Evolutionary conservation across 2,888 invertebrate species (phyloP), one percentile per base, ranked within the genome.

Genomic region (Rhodophaea formosa): DNA sequence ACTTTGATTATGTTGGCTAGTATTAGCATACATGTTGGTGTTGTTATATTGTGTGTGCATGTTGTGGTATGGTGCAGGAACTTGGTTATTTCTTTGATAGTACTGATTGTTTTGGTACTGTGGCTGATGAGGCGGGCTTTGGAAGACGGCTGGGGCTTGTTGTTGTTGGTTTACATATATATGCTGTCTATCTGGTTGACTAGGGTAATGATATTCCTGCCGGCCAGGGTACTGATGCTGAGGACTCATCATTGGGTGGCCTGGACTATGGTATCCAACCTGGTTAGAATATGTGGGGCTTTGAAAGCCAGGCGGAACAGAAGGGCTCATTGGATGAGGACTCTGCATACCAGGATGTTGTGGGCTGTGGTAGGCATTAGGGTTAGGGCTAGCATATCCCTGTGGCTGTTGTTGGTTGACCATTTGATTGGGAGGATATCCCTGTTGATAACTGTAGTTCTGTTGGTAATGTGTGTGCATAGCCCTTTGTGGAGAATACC

Each of bases 211-310:
- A 68, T 83, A 87, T 8, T 90, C 89, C 64, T 84, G 88, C 47
- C 86, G 77, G 14, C 76, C 74, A 1, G 77, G 70, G 60, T 80
- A 86, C n/a, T 64, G 74, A 53, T 77, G 82, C 67, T 87, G 89
- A n/a, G 90, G 88, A 62, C 88, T 90, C 81, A 89, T 80, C 75
- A 89, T 83, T 10, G 83, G 74, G 61, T 88, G 86, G 1, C 83
- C 84, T 1, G 89, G 85, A 58, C 87, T 88, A 47, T 87, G 84
- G 62, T 82, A 92, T 30, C 81, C 86, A 58, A 82, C 86, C 78
- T 79, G 90, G 63, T 80, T 88, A 47, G 79, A 80, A 69, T 85
- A 90, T 46, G 84, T 84, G 7, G 88, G 89, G 64, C 88, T 92
- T 64, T 84, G 90, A 60, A 85, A 91, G 53, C 85, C 91, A 15